These are phyloP conservation scores for Triplophysa siluroides DNA, from an alignment of 2,113 vertebrate genomes.

Conservation along the genomic window DNA sequence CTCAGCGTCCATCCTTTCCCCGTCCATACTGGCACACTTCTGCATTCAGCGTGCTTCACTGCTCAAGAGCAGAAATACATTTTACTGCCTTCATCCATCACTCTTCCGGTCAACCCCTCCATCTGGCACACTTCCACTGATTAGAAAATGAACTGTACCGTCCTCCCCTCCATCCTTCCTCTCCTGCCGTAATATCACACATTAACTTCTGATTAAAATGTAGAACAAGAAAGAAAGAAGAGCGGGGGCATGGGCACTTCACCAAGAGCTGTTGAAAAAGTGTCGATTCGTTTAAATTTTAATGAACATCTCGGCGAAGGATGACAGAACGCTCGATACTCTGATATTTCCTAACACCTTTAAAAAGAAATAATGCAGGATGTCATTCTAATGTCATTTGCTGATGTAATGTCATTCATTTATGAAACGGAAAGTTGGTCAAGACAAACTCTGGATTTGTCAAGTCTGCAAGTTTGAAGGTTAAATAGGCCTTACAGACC, in stretches of 20 bases:
- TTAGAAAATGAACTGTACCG: constrained; percentile 27
- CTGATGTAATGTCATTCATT: background rate
- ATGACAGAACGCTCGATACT: background rate
- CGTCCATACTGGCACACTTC: constrained; percentile 46
- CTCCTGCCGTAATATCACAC: constrained; percentile 13
- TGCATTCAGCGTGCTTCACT: constrained; percentile 51
- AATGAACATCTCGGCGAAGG: background rate
- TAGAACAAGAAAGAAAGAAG: background rate
- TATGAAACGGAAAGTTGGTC: background rate
- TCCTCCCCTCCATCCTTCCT: background rate
- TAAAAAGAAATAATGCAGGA: background rate
- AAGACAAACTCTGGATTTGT: background rate
- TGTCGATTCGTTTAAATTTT: background rate
- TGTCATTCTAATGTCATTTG: background rate
- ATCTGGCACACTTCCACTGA: constrained; percentile 28
- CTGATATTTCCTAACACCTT: background rate
- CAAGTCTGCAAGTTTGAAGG: background rate
- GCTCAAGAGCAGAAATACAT: constrained; percentile 66
- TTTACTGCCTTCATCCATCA: constrained; percentile 59
- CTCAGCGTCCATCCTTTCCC: constrained; percentile 27
- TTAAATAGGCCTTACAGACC: background rate
- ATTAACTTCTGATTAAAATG: background rate
- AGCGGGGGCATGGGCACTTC: background rate
- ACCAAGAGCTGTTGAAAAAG: background rate
- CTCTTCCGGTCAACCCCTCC: constrained; percentile 9